Conservation (phyloP, 2,797 vertebrate genomes). For the Ptychadena robeensis region DNA sequence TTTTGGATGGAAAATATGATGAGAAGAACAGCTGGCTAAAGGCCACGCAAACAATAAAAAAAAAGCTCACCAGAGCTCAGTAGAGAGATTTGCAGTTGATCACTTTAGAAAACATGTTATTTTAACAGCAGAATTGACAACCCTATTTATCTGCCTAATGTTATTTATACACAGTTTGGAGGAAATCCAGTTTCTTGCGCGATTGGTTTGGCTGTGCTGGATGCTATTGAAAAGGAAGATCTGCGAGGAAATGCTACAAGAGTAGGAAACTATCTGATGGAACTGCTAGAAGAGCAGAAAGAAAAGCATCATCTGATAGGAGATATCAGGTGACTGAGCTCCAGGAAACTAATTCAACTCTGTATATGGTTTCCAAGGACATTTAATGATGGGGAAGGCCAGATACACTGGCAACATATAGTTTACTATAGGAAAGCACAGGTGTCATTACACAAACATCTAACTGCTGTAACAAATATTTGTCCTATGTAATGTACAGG, state of each 20-base stretch:
- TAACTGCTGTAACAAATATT: neutral
- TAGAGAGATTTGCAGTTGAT: neutral
- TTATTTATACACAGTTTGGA: constrained; percentile 82
- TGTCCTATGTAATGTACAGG: neutral
- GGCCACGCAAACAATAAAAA: neutral
- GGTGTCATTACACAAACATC: neutral
- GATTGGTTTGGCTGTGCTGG: constrained; percentile 90
- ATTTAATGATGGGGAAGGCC: neutral
- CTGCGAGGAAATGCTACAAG: constrained; percentile 86
- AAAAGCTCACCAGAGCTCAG: neutral
- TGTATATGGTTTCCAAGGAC: neutral
- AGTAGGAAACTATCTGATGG: constrained; percentile 86
- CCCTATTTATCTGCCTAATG: neutral
- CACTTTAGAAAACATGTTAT: neutral
- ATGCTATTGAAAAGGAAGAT: constrained; percentile 89
- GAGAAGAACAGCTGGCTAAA: neutral
- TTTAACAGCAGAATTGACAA: neutral
- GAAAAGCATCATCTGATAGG: constrained; percentile 88
- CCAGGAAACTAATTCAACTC: neutral
- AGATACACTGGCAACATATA: neutral
- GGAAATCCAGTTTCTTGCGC: constrained; percentile 97
- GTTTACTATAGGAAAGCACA: neutral
- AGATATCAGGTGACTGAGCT: constrained; percentile 83
- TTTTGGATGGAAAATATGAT: neutral
- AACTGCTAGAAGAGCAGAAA: constrained; percentile 82